phyloP scores from a whole-genome alignment of 2,113 vertebrate species.

The Raphicerus campestris region DNA sequence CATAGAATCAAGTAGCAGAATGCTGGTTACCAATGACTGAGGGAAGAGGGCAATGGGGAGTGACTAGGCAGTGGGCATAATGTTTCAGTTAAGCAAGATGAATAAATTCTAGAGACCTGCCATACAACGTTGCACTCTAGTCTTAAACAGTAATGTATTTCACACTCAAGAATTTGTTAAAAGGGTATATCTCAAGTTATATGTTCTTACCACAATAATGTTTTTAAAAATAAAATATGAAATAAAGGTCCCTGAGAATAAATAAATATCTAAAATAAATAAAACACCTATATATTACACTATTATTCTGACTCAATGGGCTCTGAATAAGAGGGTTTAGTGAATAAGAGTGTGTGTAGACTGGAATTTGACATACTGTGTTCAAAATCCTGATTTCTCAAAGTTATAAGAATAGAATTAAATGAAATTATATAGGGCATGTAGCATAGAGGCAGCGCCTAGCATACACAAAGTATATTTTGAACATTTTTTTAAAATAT shows the following conservation, averaged over 20 bases:
- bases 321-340: not conserved
- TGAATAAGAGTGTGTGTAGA: not conserved
- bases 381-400: not conserved
- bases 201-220: not conserved
- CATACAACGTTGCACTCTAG: not conserved
- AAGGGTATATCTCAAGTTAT: not conserved
- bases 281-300: not conserved
- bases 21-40: not conserved
- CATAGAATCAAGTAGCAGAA: not conserved
- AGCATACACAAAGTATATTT: not conserved
- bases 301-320: not conserved
- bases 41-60: not conserved
- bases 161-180: not conserved
- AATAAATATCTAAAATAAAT: not conserved
- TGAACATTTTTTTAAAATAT: not conserved
- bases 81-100: not conserved
- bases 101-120: not conserved
- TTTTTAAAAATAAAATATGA: not conserved
- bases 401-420: slow-evolving; percentile 21
- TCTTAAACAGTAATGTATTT: not conserved
- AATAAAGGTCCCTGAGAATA: not conserved
- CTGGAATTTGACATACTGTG: not conserved
- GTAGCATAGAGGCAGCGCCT: not conserved
- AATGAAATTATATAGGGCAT: not conserved
- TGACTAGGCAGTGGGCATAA: not conserved